These are phyloP conservation scores for Tetraodon nigroviridis DNA, from an alignment of 2,113 vertebrate genomes.

Conservation along the genomic window DNA sequence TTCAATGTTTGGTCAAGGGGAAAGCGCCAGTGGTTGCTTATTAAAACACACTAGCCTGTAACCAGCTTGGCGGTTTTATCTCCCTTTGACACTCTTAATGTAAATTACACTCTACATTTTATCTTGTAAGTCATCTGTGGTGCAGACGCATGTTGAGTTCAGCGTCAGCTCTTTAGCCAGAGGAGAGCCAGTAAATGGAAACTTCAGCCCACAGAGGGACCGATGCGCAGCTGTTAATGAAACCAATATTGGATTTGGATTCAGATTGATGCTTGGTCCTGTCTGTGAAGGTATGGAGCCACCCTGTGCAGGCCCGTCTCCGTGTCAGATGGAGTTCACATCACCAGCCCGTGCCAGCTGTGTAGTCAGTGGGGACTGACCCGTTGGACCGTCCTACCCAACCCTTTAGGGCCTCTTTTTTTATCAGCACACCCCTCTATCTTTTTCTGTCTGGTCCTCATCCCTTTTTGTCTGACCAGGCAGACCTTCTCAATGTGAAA, in stretches of 20 bases:
- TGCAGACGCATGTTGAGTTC: no score
- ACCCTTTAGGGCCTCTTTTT: slow-evolving; percentile 6
- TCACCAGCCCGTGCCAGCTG: slow-evolving; percentile 67
- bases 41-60: no score
- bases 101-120: no score
- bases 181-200: no score
- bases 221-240: slow-evolving; percentile 52
- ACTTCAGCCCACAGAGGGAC: neutral
- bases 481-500: slow-evolving; percentile 65
- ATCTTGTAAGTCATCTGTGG: no score
- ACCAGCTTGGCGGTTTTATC: no score
- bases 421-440: slow-evolving; percentile 10
- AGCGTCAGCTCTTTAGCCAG: no score
- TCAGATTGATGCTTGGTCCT: slow-evolving; percentile 51
- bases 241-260: slow-evolving; percentile 58
- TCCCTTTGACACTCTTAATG: no score
- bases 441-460: slow-evolving; percentile 31
- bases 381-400: slow-evolving; percentile 54
- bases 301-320: slow-evolving; percentile 49
- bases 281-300: slow-evolving; percentile 61
- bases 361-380: slow-evolving; percentile 67
- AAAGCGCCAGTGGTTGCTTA: no score
- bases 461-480: slow-evolving; percentile 41
- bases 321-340: slow-evolving; percentile 57
- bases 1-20: no score